These are phyloP conservation scores for Mormoops blainvillei DNA, from an alignment of 2,113 vertebrate genomes.

Conservation along the genomic window DNA sequence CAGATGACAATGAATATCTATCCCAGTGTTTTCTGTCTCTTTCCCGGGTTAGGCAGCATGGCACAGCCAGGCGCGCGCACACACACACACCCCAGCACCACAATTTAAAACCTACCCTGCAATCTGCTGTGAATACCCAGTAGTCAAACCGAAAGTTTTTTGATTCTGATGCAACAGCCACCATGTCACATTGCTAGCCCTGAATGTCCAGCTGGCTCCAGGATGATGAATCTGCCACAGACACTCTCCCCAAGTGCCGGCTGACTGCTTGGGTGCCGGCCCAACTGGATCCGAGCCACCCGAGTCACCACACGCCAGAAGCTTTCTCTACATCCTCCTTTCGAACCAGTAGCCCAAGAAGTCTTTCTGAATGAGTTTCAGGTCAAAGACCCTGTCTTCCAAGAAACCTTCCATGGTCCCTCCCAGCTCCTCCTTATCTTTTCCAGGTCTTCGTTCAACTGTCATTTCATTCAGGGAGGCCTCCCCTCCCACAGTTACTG, in stretches of 20 bases:
- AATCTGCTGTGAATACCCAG: background rate
- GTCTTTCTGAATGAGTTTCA: slow-evolving; percentile 18
- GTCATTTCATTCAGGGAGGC: background rate
- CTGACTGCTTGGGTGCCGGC: background rate
- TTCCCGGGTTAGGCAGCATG: background rate
- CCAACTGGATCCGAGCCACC: slow-evolving; percentile 14
- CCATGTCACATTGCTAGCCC: slow-evolving; percentile 37
- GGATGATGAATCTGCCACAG: slow-evolving; percentile 39
- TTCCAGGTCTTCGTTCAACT: background rate
- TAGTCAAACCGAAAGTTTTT: background rate
- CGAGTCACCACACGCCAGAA: slow-evolving; percentile 3
- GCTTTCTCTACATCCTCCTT: slow-evolving; percentile 4
- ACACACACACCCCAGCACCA: background rate
- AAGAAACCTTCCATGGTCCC: background rate
- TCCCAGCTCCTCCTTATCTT: background rate
- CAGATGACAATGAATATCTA: background rate
- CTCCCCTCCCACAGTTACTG: background rate
- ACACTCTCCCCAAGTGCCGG: slow-evolving; percentile 29
- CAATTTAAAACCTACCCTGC: background rate
- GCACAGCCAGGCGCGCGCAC: background rate
- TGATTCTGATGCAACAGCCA: slow-evolving; percentile 18
- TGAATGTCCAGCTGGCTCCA: slow-evolving; percentile 11
- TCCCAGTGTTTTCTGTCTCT: background rate
- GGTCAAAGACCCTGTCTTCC: background rate
- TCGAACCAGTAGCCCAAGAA: slow-evolving; percentile 34